A percentile compares a stretch with the other conserved stretches of the same genome.
Conservation (phyloP, 2,888 invertebrate genomes). For the Lydus trimaculatus region DNA sequence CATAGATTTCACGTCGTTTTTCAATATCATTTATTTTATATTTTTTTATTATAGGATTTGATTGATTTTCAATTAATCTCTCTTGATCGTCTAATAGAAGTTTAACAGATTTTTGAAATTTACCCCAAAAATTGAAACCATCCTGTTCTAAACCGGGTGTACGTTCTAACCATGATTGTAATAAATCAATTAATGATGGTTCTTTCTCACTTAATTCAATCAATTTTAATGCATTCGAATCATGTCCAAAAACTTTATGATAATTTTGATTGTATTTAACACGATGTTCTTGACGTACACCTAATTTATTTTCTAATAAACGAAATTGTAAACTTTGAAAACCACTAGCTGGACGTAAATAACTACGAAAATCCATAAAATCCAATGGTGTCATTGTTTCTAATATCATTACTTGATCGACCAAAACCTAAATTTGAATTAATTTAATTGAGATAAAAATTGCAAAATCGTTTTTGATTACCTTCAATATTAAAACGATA, state of each 20-base stretch:
- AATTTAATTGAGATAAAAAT: no score
- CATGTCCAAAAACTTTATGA: slow-evolving; percentile 82
- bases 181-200: slow-evolving; percentile 83
- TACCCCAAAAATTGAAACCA: slow-evolving; percentile 95
- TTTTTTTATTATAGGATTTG: slow-evolving; percentile 58
- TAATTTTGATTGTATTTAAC: slow-evolving; percentile 96
- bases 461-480: slow-evolving; percentile 54
- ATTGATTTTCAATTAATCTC: slow-evolving; percentile 65
- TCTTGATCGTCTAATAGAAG: slow-evolving; percentile 75
- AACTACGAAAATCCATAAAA: slow-evolving; percentile 96
- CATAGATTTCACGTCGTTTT: slow-evolving; percentile 84
- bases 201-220: slow-evolving; percentile 77
- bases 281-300: slow-evolving; percentile 81
- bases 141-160: slow-evolving; percentile 88
- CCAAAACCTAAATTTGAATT: slow-evolving; percentile 74
- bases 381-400: slow-evolving; percentile 99
- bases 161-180: slow-evolving; percentile 92
- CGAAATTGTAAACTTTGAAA: slow-evolving; percentile 98
- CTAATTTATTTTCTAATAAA: slow-evolving; percentile 92
- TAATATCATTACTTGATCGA: slow-evolving; percentile 95
- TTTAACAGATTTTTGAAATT: slow-evolving; percentile 79
- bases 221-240: slow-evolving; percentile 65
- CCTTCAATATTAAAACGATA: slow-evolving; percentile 91
- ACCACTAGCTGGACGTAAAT: slow-evolving; percentile 94
- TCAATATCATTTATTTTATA: slow-evolving; percentile 77